Evolutionary conservation across 2,888 invertebrate genomes (phyloP), one percentile per base, ranked within the genome.

Genomic region (Aphodius granarius): DNA sequence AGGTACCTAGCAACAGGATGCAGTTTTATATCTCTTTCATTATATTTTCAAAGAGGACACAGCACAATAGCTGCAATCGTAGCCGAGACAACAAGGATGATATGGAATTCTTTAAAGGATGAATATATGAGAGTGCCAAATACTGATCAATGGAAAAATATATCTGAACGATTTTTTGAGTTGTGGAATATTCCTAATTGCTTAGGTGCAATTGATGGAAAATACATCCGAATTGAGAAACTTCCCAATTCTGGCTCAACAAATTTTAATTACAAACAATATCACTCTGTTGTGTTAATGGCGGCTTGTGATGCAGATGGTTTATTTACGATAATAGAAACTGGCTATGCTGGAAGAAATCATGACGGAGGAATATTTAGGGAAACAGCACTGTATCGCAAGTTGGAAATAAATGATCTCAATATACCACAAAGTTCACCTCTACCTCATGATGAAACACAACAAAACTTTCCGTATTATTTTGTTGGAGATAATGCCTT

Each of bases 321-420:
- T 15, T 20, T 80, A 17, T 85, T 85, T 77, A 82, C 80, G 5
- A 79, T 81, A 22, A 80, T 84, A 65, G 83, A 84, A 81, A 74
- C 80, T 62, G 82, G 84, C 64, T 82, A 76, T 76, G 79, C 82
- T 76, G 83, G 82, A 17, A 74, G 82, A 78, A 83, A 83, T 74
- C 83, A 80, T 80, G 83, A 85, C 80, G 83, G 81, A 20, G 81
- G 81, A 19, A 80, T 84, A 71, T 84, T 82, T 76, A 72, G 72
- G 66, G 78, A 78, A n/a, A 80, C 78, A 71, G 72, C 73, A 77
- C 78, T 80, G 17, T 79, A 78, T 66, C 72, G 75, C 19, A 79
- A 76, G 78, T 76, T 79, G 13, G 75, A 65, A 43, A 72, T 74
- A 66, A 62, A 22, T 21, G 75, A 73, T 63, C 78, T 73, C 4